These are phyloP conservation scores for Sesamia nonagrioides DNA, from an alignment of 1,140 invertebrate genomes.

Conservation along the genomic window DNA sequence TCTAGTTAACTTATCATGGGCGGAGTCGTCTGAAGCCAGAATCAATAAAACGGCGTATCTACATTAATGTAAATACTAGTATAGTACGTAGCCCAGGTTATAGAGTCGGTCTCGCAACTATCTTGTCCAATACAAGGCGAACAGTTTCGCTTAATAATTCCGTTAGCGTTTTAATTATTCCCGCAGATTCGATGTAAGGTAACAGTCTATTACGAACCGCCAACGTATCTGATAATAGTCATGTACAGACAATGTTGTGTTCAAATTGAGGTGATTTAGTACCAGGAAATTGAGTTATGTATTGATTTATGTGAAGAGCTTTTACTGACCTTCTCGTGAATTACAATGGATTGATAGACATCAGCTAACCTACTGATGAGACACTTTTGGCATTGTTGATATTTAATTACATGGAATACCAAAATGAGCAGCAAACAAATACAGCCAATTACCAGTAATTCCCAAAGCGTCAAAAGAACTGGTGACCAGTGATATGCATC, in stretches of 20 bases:
- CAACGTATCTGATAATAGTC: constrained; percentile 35
- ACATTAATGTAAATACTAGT: constrained; percentile 29
- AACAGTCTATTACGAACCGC: constrained; percentile 59
- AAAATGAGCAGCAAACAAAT: constrained; percentile 27
- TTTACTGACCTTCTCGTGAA: no score
- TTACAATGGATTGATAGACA: background rate
- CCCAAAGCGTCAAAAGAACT: constrained; percentile 58
- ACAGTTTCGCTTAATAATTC: constrained; percentile 69
- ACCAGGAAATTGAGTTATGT: background rate
- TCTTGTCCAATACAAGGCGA: constrained; percentile 67
- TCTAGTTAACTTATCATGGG: background rate
- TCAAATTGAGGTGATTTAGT: background rate
- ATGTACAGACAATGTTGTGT: constrained; percentile 40
- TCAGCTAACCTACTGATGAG: background rate
- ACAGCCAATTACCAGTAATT: constrained; percentile 58
- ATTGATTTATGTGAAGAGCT: background rate
- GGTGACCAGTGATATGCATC: constrained; percentile 60
- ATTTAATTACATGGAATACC: background rate
- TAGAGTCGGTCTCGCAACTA: constrained; percentile 63
- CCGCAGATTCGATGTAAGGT: constrained; percentile 58
- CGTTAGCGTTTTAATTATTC: constrained; percentile 73
- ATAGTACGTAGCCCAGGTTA: constrained; percentile 5
- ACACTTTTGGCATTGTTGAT: background rate
- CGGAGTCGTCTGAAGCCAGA: constrained; percentile 2
- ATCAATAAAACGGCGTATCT: background rate